Conservation (phyloP, 2,113 vertebrate genomes). For the Corydoras maculifer region DNA sequence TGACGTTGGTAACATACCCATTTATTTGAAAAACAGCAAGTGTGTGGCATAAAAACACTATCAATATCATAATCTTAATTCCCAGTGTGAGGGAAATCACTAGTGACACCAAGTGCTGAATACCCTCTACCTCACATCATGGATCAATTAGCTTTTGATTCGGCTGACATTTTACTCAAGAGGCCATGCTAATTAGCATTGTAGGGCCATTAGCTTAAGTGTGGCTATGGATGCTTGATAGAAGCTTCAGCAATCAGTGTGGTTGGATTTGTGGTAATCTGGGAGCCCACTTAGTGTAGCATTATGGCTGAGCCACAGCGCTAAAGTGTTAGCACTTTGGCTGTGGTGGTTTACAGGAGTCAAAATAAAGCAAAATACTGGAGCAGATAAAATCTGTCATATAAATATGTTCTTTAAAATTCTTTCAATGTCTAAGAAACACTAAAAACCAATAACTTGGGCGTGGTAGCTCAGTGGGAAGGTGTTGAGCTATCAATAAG, state of each 20-base stretch:
- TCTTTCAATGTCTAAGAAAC: no score
- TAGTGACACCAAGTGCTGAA: constrained; percentile 1
- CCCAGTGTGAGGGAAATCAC: constrained; percentile 6
- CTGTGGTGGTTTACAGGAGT: not conserved
- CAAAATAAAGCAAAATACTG: not conserved
- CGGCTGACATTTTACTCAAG: constrained; percentile 20
- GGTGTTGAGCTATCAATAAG: no score
- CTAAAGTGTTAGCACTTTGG: not conserved
- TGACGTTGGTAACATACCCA: constrained; percentile 17
- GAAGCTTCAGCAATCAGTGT: constrained; percentile 2
- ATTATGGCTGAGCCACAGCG: not conserved
- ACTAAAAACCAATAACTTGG: no score
- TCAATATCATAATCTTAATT: constrained; percentile 19
- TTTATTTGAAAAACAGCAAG: constrained; percentile 29
- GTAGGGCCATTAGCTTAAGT: constrained; percentile 9
- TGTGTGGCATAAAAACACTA: not conserved
- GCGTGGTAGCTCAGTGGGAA: no score
- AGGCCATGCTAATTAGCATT: constrained; percentile 26
- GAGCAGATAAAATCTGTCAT: not conserved
- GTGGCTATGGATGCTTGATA: not conserved
- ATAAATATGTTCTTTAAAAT: not conserved
- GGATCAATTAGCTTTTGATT: constrained; percentile 23
- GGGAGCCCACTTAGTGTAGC: constrained; percentile 23
- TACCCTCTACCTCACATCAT: constrained; percentile 1
- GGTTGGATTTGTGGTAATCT: constrained; percentile 6